Base-by-base conservation (phyloP, 2,113 vertebrate species). In the Aegithalos caudatus region DNA sequence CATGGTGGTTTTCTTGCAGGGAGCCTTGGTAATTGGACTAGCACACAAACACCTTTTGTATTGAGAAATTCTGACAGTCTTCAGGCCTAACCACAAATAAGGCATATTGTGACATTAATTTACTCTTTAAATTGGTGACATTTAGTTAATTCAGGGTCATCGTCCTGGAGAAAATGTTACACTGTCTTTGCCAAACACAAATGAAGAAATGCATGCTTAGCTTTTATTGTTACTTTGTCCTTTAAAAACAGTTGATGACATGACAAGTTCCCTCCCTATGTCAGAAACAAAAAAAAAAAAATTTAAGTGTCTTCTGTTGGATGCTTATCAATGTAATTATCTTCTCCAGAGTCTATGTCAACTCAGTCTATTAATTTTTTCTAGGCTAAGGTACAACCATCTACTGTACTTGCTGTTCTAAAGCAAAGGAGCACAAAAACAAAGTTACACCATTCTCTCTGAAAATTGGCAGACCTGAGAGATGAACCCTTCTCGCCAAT, bases 71-170 rank as follows among this genome's bases (percentile, higher is more conserved):
- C 51, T 60, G 72, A 77, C 82, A 78, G 56, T 66, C 71, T 93
- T 88, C 71, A 64, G 56, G 51, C 35, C 87, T 64, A 88, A 62
- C 81, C 71, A 83, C 94, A 93, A 95, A 95, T 65, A 95, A 95
- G 93, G 64, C 60, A 74, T 44, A 90, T 9, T 81, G 82, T 64
- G 88, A 73, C 72, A 93, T 74, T 81, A 90, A 92, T 95, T 83
- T 90, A 83, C 81, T 96, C 88, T 88, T 91, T 87, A 88, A 81
- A 83, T 27, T 86, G 82, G 82, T 1, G 27, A 78, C 72, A 83
- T 80, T 88, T 88, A 81, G 88, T 66, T 90, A 96, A 78, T 60
- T 88, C 90, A 90, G 92, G 88, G 85, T 96, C 92, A 93, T 64
- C 60, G 78, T 95, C 51, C 77, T 71, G 65, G 66, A 93, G 81